Evolutionary conservation across 1,140 invertebrate species (phyloP).

Genomic region (Neodiprion pinetum): DNA sequence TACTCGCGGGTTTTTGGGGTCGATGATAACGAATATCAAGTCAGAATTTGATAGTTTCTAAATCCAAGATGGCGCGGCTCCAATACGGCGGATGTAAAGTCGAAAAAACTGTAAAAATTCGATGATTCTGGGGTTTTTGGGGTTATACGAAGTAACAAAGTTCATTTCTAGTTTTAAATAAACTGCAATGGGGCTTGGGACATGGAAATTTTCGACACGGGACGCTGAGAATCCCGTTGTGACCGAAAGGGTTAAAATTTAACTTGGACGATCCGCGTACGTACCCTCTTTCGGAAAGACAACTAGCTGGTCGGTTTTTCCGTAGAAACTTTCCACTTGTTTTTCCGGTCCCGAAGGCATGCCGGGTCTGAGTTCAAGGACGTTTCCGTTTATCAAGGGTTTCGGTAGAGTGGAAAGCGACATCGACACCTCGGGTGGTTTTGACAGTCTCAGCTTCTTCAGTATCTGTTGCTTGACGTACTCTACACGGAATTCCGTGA

Average conservation of each 20-base stretch:
- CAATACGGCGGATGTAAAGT: too few species aligned
- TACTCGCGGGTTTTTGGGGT: too few species aligned
- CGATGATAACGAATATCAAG: too few species aligned
- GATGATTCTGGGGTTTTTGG: too few species aligned
- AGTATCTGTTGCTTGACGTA: conserved; percentile 84
- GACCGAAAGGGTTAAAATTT: too few species aligned
- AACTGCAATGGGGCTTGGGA: too few species aligned
- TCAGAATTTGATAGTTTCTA: too few species aligned
- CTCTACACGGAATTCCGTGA: conserved; percentile 72
- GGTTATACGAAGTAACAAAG: too few species aligned
- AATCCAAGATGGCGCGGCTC: too few species aligned
- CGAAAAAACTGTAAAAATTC: too few species aligned
- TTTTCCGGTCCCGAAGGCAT: conserved; percentile 50
- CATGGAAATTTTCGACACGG: neutral
- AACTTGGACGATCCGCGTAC: conserved; percentile 14
- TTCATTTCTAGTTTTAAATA: too few species aligned
- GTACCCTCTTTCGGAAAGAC: conserved; percentile 79
- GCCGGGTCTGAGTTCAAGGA: conserved; percentile 53
- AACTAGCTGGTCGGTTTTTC: conserved; percentile 79
- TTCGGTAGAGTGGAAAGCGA: conserved; percentile 69
- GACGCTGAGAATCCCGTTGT: neutral
- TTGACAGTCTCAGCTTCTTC: conserved; percentile 76
- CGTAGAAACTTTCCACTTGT: conserved; percentile 75
- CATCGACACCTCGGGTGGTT: conserved; percentile 70
- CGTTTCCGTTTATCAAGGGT: conserved; percentile 71